Evolutionary conservation across 2,113 vertebrate genomes (phyloP), one percentile per base, ranked within the genome.

Genomic region (Coryphaenoides rupestris): DNA sequence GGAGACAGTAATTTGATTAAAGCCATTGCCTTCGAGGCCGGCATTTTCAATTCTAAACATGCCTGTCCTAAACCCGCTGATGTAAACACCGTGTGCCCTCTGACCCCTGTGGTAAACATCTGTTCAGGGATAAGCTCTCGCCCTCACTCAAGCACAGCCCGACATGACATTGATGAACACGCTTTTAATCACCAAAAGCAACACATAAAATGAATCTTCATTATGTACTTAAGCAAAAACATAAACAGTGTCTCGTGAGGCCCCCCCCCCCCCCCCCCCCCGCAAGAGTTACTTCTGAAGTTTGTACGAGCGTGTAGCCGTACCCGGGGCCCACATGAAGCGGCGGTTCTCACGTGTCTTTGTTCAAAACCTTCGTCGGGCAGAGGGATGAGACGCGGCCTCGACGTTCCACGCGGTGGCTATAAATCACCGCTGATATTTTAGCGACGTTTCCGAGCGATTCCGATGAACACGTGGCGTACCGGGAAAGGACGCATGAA

Each of bases 41-140:
- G 86, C 85, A 88, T 89, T 89, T 86, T 72, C 83, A 84, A 75
- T 82, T 88, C 83, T 74, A 88, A 91, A 90, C 90, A 90, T 86
- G 84, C 84, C 85, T 73, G 68, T 84, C 79, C 77, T 71, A 73
- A 83, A 86, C 62, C 79, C 50, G 28, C 66, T 74, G 86, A 87
- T 89, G 80, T 91, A 91, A 91, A 89, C 89, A 89, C 68, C 54
- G 70, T 70, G 3, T 85, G 85, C 77, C 71, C 89, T 84, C 83
- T 87, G 87, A 89, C 90, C 90, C 84, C 21, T 72, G 79, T 55
- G 78, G 85, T 88, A 90, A 90, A 90, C 90, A 90, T 87, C 81
- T 86, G 87, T 54, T 80, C 70, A 60, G 65, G 86, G 84, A 80
- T 88, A 86, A 77, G 88, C 81, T 91, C 89, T 87, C 47, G 83